Conservation (phyloP, 1,140 invertebrate genomes). For the Thaumetopoea pityocampa region DNA sequence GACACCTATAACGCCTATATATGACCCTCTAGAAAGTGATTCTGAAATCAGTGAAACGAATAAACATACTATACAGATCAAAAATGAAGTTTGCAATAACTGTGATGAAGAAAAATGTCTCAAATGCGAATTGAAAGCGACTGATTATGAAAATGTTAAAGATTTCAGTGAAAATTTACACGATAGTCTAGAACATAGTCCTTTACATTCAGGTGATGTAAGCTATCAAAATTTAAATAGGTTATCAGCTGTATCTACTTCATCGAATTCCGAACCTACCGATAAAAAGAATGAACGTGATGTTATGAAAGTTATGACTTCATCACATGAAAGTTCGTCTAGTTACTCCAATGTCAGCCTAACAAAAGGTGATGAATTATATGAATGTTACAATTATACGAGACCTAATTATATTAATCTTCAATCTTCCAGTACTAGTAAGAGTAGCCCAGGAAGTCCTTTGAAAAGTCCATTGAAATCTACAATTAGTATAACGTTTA, state of each 20-base stretch:
- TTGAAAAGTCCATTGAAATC: constrained; percentile 78
- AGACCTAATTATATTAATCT: constrained; percentile 69
- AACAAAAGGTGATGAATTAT: constrained; percentile 72
- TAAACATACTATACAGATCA: constrained; percentile 58
- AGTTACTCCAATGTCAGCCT: constrained; percentile 74
- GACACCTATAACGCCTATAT: constrained; percentile 49
- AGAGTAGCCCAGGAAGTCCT: constrained; percentile 61
- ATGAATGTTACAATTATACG: constrained; percentile 65
- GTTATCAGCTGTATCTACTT: constrained; percentile 62
- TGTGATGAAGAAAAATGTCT: constrained; percentile 59
- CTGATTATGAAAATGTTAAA: constrained; percentile 51
- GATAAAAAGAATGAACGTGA: constrained; percentile 41
- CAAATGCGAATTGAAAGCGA: constrained; percentile 61
- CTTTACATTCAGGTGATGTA: constrained; percentile 56
- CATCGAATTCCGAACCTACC: constrained; percentile 50
- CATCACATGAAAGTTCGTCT: constrained; percentile 75
- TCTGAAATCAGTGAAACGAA: constrained; percentile 55
- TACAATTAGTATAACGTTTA: constrained; percentile 82
- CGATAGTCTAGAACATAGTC: constrained; percentile 49
- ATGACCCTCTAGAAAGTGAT: constrained; percentile 60
- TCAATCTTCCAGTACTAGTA: constrained; percentile 62
- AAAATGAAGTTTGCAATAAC: constrained; percentile 42
- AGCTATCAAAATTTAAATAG: constrained; percentile 72
- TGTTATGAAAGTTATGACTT: constrained; percentile 57
- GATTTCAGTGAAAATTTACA: constrained; percentile 33